Base-by-base conservation (phyloP, 2,888 invertebrate genomes). In the Xanthia icteritia region DNA sequence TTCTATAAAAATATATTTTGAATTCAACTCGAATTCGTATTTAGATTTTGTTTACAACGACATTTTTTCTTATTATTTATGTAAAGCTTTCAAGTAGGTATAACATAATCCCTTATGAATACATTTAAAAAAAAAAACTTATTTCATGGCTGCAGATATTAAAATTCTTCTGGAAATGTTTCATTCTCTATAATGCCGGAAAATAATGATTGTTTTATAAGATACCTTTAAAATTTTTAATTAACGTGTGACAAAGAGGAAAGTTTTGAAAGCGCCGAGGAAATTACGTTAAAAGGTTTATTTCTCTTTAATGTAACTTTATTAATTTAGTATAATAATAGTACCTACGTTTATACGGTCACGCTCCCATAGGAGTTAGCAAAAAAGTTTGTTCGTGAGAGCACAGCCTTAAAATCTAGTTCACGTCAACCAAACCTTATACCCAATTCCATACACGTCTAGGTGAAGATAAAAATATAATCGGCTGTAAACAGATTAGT, bases 171-270 rank as follows among this genome's bases (percentile, higher is more conserved):
- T 51, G 2, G 4, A 64, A 70, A 56, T 39, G 45, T 74, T 78
- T 68, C 20, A 45, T 39, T 27, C 0, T 61, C 8, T 73, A 45
- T 48, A 54, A 61, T 36, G 54, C 61, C 2, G 5, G n/a, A 58
- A 71, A 74, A 77, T 51, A n/a, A 70, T 58, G 8, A 31, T n/a
- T 65, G 39, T 72, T 68, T 74, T 23, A 27, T 27, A 60, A 63
- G n/a, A 61, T 60, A 31, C 64, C 42, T 77, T 69, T 71, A 36
- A 36, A 69, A 15, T 51, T 76, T 84, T 81, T 76, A 48, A 76
- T 54, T 60, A 71, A 76, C 31, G 64, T 56, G 48, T 66, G 15
- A 36, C 67, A 51, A 36, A 64, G 61, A 63, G 67, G 20, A 71
- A 69, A 61, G 20, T 68, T 73, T 31, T 15, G 0, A 36, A 56